Evolutionary conservation across 1,140 invertebrate species (phyloP).

Genomic region (Artemia franciscana): DNA sequence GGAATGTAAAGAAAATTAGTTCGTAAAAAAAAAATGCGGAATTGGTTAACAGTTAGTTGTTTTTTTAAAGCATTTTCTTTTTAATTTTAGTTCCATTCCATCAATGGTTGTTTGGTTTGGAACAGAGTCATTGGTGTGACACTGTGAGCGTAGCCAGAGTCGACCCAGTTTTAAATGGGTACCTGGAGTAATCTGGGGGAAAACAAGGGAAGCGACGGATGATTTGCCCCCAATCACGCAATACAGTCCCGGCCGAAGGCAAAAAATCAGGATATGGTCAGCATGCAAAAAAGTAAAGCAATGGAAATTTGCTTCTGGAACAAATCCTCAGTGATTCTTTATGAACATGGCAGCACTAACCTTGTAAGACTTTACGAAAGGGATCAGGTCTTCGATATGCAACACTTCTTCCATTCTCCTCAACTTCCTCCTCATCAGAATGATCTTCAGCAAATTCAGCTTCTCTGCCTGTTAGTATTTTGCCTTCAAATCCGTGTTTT

Average conservation of each 20-base stretch:
- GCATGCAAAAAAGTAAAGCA: neutral
- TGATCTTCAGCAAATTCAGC: conserved; percentile 50
- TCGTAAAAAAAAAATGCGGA: no score
- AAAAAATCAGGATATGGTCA: neutral
- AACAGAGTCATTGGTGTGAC: no score
- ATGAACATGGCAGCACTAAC: conserved; percentile 17
- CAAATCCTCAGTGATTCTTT: no score
- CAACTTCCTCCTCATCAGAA: conserved; percentile 30
- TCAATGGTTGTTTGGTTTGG: no score
- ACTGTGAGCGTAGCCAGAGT: no score
- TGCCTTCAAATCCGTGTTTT: conserved; percentile 7
- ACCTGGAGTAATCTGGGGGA: neutral
- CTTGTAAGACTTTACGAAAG: conserved; percentile 43
- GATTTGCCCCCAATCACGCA: neutral
- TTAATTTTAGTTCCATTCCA: no score
- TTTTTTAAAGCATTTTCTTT: no score
- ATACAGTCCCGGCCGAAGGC: neutral
- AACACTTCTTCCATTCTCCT: conserved; percentile 11
- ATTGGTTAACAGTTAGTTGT: no score
- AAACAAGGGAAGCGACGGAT: neutral
- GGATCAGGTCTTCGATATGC: conserved; percentile 27
- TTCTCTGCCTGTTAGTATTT: conserved; percentile 49
- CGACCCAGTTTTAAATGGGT: no score
- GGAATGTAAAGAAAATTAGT: no score
- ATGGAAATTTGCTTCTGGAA: neutral